A percentile compares a stretch with the other conserved stretches of the same genome.
phyloP scores from a whole-genome alignment of 2,797 vertebrate species.

The Poliocrania exsul region DNA sequence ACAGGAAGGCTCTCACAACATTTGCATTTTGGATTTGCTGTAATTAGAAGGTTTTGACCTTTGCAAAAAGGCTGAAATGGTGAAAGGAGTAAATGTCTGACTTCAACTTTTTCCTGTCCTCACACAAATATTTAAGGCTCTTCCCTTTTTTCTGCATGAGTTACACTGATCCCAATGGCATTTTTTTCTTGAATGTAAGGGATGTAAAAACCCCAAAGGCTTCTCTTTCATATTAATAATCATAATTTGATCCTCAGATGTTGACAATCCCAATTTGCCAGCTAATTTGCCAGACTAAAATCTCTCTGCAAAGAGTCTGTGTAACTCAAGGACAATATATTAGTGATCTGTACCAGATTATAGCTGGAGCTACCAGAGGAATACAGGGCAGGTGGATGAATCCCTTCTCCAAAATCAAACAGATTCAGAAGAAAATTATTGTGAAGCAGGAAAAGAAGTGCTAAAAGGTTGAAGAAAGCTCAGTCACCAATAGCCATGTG shows the following conservation, averaged over 20 bases:
- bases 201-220: neutral
- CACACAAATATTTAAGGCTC: neutral
- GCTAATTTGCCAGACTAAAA: neutral
- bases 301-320: neutral
- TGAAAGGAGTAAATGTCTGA: neutral
- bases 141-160: neutral
- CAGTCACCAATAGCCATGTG: neutral
- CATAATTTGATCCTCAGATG: neutral
- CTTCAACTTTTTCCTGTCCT: neutral
- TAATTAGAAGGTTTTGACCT: neutral
- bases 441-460: neutral
- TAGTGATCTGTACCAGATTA: neutral
- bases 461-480: neutral
- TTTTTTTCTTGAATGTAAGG: neutral
- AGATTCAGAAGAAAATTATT: neutral
- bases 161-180: neutral
- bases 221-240: neutral
- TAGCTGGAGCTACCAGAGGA: neutral
- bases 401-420: neutral
- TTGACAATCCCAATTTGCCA: neutral
- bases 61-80: neutral
- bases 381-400: conserved; percentile 8
- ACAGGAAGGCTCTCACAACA: neutral
- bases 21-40: conserved; percentile 19
- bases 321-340: neutral